Evolutionary conservation across 2,113 vertebrate species (phyloP).

Genomic region (Geococcyx californianus): DNA sequence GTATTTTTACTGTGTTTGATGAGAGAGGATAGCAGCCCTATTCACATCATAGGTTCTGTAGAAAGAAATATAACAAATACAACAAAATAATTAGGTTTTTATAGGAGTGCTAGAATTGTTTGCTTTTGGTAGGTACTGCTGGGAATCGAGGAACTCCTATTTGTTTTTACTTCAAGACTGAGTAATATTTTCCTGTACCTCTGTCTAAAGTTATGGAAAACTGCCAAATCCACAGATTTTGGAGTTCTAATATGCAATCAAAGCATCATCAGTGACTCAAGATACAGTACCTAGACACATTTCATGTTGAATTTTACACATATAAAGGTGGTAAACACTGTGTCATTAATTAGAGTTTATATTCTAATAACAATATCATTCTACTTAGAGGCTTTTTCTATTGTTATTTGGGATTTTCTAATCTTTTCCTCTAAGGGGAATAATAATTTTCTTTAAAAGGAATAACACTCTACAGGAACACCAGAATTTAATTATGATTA

Average conservation of each 20-base stretch:
- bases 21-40: background rate
- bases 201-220: background rate
- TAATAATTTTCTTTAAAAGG: background rate
- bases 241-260: background rate
- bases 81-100: constrained; percentile 24
- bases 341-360: background rate
- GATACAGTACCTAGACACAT: background rate
- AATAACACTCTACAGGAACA: background rate
- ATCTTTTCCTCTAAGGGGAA: background rate
- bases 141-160: background rate
- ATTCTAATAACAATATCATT: background rate
- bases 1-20: background rate
- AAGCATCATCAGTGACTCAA: background rate
- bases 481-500: background rate
- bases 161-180: background rate
- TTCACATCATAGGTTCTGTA: background rate
- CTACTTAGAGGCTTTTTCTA: background rate
- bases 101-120: constrained; percentile 36
- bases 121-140: constrained; percentile 42
- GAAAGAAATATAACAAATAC: background rate
- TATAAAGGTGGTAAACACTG: background rate
- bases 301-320: background rate
- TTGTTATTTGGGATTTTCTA: background rate
- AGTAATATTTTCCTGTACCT: background rate
- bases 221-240: background rate